Percentiles rank a stretch among this genome's conserved stretches.
These are phyloP conservation scores for Serranus cabrilla DNA, from an alignment of 2,797 vertebrate genomes.

Conservation along the genomic window DNA sequence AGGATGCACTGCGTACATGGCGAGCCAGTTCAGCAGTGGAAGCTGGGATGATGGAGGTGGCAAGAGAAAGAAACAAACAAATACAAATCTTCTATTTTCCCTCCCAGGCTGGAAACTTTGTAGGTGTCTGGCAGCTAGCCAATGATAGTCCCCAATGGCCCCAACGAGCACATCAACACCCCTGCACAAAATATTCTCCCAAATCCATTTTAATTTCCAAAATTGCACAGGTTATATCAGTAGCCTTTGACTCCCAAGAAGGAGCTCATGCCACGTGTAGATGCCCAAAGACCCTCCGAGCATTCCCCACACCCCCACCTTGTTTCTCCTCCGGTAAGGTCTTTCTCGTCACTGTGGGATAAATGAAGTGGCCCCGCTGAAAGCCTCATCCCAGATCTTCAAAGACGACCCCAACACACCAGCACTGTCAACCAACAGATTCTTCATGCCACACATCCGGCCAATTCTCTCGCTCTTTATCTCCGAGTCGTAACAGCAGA, in stretches of 20 bases:
- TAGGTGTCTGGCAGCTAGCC: slow-evolving; percentile 81
- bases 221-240: neutral
- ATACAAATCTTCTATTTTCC: slow-evolving; percentile 1
- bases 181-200: neutral
- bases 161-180: slow-evolving; percentile 5
- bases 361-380: slow-evolving; percentile 40
- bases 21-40: slow-evolving; percentile 10
- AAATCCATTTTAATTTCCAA: neutral
- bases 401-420: slow-evolving; percentile 36
- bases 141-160: slow-evolving; percentile 31
- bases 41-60: slow-evolving; percentile 17
- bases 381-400: slow-evolving; percentile 33
- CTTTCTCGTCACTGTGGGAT: slow-evolving; percentile 27
- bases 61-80: slow-evolving; percentile 9
- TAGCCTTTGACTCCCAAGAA: neutral
- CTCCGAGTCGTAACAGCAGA: slow-evolving; percentile 85
- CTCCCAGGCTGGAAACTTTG: slow-evolving; percentile 40
- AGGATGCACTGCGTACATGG: slow-evolving; percentile 10
- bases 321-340: slow-evolving; percentile 27
- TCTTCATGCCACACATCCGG: slow-evolving; percentile 30
- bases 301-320: neutral
- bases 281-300: slow-evolving; percentile 12
- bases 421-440: slow-evolving; percentile 51
- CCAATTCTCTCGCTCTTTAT: slow-evolving; percentile 37
- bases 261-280: neutral